Evolutionary conservation across 2,797 vertebrate species (phyloP), one percentile per base, ranked within the genome.

Genomic region (Enteromius radiatus): DNA sequence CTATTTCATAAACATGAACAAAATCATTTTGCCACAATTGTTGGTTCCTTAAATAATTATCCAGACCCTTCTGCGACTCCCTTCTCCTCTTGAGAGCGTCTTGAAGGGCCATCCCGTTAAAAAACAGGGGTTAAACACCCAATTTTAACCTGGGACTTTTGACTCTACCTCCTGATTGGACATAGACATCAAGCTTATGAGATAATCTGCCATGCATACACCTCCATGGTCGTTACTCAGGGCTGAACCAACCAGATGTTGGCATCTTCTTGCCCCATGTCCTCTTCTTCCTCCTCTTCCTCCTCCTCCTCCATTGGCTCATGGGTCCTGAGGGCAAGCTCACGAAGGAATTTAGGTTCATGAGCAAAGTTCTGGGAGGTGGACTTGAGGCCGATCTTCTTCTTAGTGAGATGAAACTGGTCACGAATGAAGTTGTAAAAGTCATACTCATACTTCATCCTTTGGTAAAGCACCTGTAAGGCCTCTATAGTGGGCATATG

Each of bases 341-440:
- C 95, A 45, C 93, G 94, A 56, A 97, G 94, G 90, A 97, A 96
- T 84, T 94, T 92, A 0, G 94, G 95, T 2, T 92, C 93, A 84
- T 94, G 92, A 11, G 88, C 91, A 0, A 94, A 86, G 38, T 94
- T 89, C 14, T 91, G 92, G 52, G 84, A 86, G 5, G 69, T 88
- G 1, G 97, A 97, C 87, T 95, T 97, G 23, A 99, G 96, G 89
- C 98, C 98, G 47, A 99, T 98, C 88, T 98, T 99, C 85, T 95
- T 97, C 91, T 99, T 99, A 81, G 93, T 91, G 82, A 98, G 94
- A 89, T 99, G 97, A 91, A 99, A 99, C 91, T 99, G 97, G 89
- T 98, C 96, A 47, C 95, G 97, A 90, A 99, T 94, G 52, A 98
- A 99, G 93, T 97, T 96, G 93, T 99, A 99, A 92, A 99, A 99